Conservation (phyloP, 2,113 vertebrate genomes). For the Atlantisia rogersi region DNA sequence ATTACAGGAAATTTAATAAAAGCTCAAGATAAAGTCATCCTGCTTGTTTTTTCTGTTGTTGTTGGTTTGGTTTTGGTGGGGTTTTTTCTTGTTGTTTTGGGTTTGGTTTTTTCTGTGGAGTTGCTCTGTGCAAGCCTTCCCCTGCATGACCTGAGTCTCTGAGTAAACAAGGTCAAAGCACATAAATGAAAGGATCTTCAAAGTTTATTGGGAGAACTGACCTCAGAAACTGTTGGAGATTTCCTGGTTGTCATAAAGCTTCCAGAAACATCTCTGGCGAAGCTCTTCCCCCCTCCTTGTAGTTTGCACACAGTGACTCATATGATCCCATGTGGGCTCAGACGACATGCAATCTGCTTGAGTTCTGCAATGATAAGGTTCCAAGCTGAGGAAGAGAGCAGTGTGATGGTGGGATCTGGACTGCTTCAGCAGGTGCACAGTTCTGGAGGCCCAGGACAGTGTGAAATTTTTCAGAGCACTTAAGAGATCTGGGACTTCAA, state of each 20-base stretch:
- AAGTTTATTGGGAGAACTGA: background rate
- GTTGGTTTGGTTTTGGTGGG: background rate
- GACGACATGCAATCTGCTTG: background rate
- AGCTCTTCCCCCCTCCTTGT: background rate
- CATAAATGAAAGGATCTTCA: background rate
- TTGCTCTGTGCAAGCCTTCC: background rate
- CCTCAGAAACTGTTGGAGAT: background rate
- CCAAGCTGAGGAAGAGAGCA: background rate
- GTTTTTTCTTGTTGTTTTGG: too few relatives aligned
- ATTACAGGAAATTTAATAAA: conserved; percentile 22
- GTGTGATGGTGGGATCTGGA: background rate
- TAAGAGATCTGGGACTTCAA: background rate
- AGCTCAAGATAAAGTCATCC: conserved; percentile 21
- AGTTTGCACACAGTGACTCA: background rate
- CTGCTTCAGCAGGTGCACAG: background rate
- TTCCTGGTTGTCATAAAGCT: background rate
- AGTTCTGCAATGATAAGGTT: background rate
- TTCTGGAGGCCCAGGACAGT: background rate
- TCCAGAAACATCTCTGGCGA: background rate
- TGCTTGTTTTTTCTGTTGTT: background rate
- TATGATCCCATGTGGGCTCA: background rate
- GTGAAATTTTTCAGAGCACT: background rate
- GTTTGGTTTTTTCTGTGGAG: background rate
- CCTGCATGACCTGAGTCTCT: background rate
- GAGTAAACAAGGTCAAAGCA: background rate